Evolutionary conservation across 2,113 vertebrate genomes (phyloP).

Genomic region (Ochotona princeps): DNA sequence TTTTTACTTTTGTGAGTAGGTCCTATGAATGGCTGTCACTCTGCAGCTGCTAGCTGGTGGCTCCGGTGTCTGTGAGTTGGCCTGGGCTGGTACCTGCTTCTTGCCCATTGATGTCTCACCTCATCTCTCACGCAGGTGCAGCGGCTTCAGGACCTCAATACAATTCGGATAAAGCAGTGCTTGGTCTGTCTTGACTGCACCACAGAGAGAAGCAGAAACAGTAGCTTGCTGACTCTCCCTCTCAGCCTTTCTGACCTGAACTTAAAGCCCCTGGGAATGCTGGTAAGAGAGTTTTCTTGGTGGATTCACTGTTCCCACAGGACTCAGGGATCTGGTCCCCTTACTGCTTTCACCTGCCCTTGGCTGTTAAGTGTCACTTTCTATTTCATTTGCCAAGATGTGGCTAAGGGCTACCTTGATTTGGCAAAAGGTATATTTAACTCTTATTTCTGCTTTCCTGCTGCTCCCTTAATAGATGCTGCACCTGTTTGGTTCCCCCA

Average conservation of each 20-base stretch:
- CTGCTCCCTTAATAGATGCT: background rate
- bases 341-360: background rate
- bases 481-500: background rate
- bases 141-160: conserved; percentile 78
- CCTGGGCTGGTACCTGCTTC: background rate
- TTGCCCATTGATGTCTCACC: background rate
- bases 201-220: conserved; percentile 66
- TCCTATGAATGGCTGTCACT: background rate
- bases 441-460: background rate
- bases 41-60: background rate
- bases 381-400: background rate
- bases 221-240: conserved; percentile 81
- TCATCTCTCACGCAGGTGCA: conserved; percentile 69
- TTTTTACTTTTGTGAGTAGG: background rate
- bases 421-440: background rate
- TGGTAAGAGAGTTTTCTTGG: conserved; percentile 81
- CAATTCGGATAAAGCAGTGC: conserved; percentile 75
- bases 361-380: background rate
- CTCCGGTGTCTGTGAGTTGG: background rate
- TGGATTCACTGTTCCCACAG: background rate
- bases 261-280: conserved; percentile 62
- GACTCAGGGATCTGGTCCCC: background rate
- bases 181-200: conserved; percentile 83
- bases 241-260: conserved; percentile 77
- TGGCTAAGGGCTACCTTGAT: conserved; percentile 29